These are phyloP conservation scores for Notospermus geniculatus DNA, from an alignment of 1,140 invertebrate species.

Conservation along the genomic window DNA sequence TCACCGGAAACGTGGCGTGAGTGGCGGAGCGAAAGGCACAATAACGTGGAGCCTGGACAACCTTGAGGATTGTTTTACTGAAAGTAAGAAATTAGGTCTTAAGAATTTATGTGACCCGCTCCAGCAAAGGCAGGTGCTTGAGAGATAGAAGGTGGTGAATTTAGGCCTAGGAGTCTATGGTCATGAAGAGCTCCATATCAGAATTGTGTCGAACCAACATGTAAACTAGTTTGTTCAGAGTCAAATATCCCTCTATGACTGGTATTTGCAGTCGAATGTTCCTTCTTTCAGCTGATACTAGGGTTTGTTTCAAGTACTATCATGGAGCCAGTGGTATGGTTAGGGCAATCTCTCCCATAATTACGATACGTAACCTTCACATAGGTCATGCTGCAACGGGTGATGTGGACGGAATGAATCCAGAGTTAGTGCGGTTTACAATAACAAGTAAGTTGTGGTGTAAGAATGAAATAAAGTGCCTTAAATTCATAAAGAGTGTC, in stretches of 20 bases:
- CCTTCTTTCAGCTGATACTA: constrained; percentile 39
- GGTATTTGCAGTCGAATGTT: constrained; percentile 7
- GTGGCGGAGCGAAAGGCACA: constrained; percentile 49
- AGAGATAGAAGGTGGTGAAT: no score
- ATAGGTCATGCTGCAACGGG: constrained; percentile 19
- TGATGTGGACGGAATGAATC: not conserved
- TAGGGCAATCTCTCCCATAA: constrained; percentile 51
- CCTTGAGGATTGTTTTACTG: constrained; percentile 9
- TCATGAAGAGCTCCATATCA: no score
- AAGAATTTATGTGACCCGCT: constrained; percentile 4
- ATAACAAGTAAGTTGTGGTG: not conserved
- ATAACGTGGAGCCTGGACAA: constrained; percentile 50
- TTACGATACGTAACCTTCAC: constrained; percentile 34
- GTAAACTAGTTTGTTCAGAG: no score
- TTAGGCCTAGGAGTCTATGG: no score
- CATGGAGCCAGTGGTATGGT: constrained; percentile 49
- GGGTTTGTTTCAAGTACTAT: constrained; percentile 57
- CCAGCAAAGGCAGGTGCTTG: no score
- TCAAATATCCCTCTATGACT: no score
- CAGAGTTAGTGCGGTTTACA: not conserved
- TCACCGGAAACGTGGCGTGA: constrained; percentile 53
- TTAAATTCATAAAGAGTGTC: no score
- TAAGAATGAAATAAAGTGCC: no score
- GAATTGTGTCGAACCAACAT: no score
- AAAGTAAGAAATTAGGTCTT: constrained; percentile 8